These are phyloP conservation scores for Pangasius macronema DNA, from an alignment of 2,797 vertebrate genomes.

Conservation along the genomic window DNA sequence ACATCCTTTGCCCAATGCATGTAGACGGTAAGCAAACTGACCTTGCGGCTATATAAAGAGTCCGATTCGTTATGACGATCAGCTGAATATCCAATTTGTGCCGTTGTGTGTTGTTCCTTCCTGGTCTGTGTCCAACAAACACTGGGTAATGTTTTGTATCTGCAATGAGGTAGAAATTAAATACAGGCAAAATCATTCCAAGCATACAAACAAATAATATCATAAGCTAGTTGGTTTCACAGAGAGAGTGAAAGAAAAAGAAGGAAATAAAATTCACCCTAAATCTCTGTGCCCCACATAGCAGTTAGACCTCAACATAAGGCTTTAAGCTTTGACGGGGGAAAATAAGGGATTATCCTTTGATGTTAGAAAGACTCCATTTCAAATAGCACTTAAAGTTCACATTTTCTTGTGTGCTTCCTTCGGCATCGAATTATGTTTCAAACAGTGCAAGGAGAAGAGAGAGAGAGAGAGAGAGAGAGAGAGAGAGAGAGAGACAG, in stretches of 20 bases:
- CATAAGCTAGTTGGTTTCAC: background rate
- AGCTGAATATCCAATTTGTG: slow-evolving; percentile 98
- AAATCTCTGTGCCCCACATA: slow-evolving; percentile 65
- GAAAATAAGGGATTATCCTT: slow-evolving; percentile 74
- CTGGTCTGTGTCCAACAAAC: slow-evolving; percentile 98
- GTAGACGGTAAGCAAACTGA: slow-evolving; percentile 65
- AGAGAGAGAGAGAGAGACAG: background rate
- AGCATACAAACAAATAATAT: slow-evolving; percentile 14
- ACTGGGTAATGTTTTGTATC: slow-evolving; percentile 98
- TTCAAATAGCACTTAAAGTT: slow-evolving; percentile 74
- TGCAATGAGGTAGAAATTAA: slow-evolving; percentile 62
- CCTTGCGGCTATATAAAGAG: slow-evolving; percentile 94
- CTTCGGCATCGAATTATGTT: slow-evolving; percentile 68
- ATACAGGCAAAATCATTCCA: slow-evolving; percentile 12
- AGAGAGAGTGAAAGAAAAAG: background rate
- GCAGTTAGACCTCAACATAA: slow-evolving; percentile 65
- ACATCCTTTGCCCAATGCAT: background rate
- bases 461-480: background rate
- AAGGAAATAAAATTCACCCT: slow-evolving; percentile 57
- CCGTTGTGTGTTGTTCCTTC: slow-evolving; percentile 93
- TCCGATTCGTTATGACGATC: slow-evolving; percentile 93
- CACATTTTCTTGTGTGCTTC: slow-evolving; percentile 65
- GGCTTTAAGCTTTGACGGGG: slow-evolving; percentile 66
- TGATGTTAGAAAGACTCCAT: slow-evolving; percentile 74
- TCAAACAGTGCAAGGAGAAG: slow-evolving; percentile 49